A percentile compares a stretch with the other conserved stretches of the same genome.
These are phyloP conservation scores for Petrocephalus schoutedeni DNA, from an alignment of 2,797 vertebrate species.

Conservation along the genomic window DNA sequence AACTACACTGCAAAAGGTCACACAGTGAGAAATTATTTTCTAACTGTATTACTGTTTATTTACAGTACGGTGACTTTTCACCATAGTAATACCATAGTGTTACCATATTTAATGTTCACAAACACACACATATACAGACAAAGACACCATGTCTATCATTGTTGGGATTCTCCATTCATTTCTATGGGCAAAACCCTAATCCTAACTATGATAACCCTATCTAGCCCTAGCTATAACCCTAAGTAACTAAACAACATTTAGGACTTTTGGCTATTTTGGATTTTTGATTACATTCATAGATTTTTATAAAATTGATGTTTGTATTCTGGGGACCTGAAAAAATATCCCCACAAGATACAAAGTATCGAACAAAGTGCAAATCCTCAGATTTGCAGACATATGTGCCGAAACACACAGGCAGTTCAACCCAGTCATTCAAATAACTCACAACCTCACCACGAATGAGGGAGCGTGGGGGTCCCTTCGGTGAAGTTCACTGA, in stretches of 20 bases:
- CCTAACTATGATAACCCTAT: neutral
- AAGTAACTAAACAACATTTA: neutral
- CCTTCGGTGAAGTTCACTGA: neutral
- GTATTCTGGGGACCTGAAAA: neutral
- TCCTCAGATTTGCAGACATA: neutral
- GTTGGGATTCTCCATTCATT: neutral
- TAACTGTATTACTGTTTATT: neutral
- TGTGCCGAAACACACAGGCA: neutral
- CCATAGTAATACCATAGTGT: neutral
- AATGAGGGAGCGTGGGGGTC: neutral
- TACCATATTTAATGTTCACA: neutral
- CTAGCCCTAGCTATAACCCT: neutral
- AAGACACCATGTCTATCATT: neutral
- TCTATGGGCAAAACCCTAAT: neutral
- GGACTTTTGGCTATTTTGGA: neutral
- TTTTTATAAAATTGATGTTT: neutral
- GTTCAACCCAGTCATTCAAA: neutral
- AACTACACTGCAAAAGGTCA: neutral
- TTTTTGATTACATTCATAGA: neutral
- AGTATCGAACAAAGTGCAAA: neutral
- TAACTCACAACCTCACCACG: neutral
- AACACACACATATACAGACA: neutral
- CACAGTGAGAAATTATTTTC: slow-evolving; percentile 35
- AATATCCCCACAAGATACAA: neutral
- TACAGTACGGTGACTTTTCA: neutral